phyloP scores from a whole-genome alignment of 2,888 invertebrate species.

The Pristionchus arcanus region DNA sequence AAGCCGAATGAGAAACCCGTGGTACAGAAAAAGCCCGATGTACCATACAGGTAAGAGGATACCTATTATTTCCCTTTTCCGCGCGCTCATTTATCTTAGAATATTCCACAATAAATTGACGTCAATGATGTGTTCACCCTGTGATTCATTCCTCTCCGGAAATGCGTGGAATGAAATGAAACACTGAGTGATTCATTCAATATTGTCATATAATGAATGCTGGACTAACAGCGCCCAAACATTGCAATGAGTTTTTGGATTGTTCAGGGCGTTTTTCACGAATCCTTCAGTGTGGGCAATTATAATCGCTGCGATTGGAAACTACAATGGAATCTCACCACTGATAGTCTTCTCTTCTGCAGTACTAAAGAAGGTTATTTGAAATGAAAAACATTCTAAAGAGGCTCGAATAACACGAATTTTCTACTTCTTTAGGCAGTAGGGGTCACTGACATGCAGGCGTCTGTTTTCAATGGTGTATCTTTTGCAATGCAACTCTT shows the following conservation, averaged over 20 bases:
- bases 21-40: not conserved
- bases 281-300: conserved; percentile 57
- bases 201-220: not conserved
- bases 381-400: not conserved
- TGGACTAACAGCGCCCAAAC: not conserved
- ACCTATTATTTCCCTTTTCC: too few relatives aligned
- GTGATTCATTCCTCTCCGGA: too few relatives aligned
- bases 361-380: conserved; percentile 55
- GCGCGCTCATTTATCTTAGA: too few relatives aligned
- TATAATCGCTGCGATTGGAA: conserved; percentile 59
- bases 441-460: conserved; percentile 56
- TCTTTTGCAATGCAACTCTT: conserved; percentile 60
- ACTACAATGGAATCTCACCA: conserved; percentile 62
- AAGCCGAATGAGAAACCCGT: conserved; percentile 5
- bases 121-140: too few relatives aligned
- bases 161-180: not conserved
- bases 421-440: conserved; percentile 51
- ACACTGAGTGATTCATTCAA: not conserved
- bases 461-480: conserved; percentile 56
- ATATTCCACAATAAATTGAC: too few relatives aligned
- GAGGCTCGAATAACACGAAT: too few relatives aligned
- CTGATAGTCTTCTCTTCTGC: conserved; percentile 59
- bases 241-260: not conserved
- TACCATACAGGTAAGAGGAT: conserved; percentile 51
- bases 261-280: conserved; percentile 57